Evolutionary conservation across 2,888 invertebrate species (phyloP).

Genomic region (Sialis lutaria): DNA sequence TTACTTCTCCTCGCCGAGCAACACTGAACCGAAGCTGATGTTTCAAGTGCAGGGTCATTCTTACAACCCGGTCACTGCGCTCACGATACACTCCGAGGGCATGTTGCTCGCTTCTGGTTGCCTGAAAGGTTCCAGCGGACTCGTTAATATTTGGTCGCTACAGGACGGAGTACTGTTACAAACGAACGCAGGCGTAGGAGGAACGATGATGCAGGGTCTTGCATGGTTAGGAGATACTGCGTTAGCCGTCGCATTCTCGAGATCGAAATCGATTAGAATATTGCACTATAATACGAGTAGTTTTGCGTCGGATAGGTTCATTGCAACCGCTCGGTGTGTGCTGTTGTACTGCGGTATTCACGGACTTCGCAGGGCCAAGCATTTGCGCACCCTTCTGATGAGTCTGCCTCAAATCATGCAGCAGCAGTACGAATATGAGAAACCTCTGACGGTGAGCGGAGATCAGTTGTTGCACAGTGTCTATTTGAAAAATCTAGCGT

Average conservation of each 20-base stretch:
- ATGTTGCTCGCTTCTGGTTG: slow-evolving; percentile 35
- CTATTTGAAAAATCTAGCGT: slow-evolving; percentile 36
- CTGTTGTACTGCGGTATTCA: slow-evolving; percentile 32
- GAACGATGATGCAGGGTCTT: slow-evolving; percentile 26
- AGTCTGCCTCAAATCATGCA: slow-evolving; percentile 30
- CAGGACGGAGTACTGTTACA: slow-evolving; percentile 36
- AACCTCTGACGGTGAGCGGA: slow-evolving; percentile 35
- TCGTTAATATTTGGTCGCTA: slow-evolving; percentile 42
- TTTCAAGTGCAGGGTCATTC: slow-evolving; percentile 33
- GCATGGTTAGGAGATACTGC: slow-evolving; percentile 31
- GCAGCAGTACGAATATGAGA: slow-evolving; percentile 35
- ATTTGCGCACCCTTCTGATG: slow-evolving; percentile 28
- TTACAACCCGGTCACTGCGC: slow-evolving; percentile 29
- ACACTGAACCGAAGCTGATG: slow-evolving; percentile 19
- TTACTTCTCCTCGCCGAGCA: slow-evolving; percentile 11
- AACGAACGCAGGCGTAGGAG: slow-evolving; percentile 31
- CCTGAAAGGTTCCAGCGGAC: slow-evolving; percentile 26
- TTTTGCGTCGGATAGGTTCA: slow-evolving; percentile 25
- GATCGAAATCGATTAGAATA: slow-evolving; percentile 33
- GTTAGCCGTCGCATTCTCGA: slow-evolving; percentile 32
- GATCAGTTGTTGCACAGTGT: slow-evolving; percentile 37
- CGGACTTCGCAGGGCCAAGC: slow-evolving; percentile 33
- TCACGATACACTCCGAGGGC: slow-evolving; percentile 31
- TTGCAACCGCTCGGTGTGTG: slow-evolving; percentile 30
- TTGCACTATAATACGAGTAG: slow-evolving; percentile 27